Percentiles rank a stretch among this genome's conserved stretches.
Conservation (phyloP, 2,888 invertebrate genomes). For the Polyploca ridens region DNA sequence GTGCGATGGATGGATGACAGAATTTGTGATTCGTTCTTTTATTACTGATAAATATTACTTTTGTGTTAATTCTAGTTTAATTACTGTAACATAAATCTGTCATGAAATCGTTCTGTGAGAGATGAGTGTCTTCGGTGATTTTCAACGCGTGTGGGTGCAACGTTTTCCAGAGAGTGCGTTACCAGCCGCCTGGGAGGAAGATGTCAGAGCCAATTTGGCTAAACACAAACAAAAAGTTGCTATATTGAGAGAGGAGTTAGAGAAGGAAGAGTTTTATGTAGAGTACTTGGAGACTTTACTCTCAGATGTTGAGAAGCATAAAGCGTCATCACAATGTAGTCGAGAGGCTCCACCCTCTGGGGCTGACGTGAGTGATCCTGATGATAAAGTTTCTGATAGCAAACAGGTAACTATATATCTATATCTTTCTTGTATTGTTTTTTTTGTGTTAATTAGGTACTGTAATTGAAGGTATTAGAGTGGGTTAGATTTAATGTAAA, state of each 20-base stretch:
- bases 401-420: constrained; percentile 65
- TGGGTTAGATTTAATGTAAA: not conserved
- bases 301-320: constrained; percentile 93
- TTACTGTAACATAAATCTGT: constrained; percentile 74
- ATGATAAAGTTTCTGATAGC: constrained; percentile 78
- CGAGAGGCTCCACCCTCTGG: constrained; percentile 80
- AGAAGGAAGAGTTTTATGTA: constrained; percentile 95
- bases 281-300: constrained; percentile 94
- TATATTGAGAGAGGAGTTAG: constrained; percentile 92
- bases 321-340: constrained; percentile 81
- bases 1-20: constrained; percentile 43
- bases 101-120: constrained; percentile 83
- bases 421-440: not conserved
- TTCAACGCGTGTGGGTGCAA: constrained; percentile 96
- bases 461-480: not conserved
- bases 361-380: constrained; percentile 71
- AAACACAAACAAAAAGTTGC: constrained; percentile 95
- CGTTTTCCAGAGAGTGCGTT: constrained; percentile 95
- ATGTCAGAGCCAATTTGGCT: constrained; percentile 94
- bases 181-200: constrained; percentile 96
- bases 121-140: constrained; percentile 96
- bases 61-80: constrained; percentile 35
- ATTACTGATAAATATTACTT: constrained; percentile 18
- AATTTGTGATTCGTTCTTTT: constrained; percentile 61
- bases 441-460: not conserved